These are phyloP conservation scores for Pyrochroa serraticornis DNA, from an alignment of 2,888 invertebrate species.

Conservation along the genomic window DNA sequence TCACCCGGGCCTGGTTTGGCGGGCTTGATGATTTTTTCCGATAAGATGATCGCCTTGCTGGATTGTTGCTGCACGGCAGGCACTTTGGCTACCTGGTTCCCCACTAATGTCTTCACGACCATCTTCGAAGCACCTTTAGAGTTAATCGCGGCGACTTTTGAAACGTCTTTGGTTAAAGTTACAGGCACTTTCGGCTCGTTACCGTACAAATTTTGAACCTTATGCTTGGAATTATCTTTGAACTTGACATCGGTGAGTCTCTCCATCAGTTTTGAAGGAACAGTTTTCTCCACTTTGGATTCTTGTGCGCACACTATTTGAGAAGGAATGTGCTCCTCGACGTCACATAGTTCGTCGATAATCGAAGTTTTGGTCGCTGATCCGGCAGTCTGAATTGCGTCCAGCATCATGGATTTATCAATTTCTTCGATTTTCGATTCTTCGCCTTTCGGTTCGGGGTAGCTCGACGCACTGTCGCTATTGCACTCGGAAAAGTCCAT, in stretches of 20 bases:
- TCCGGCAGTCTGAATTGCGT: neutral
- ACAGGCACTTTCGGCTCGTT: slow-evolving; percentile 27
- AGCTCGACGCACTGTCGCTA: slow-evolving; percentile 14
- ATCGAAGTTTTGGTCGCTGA: slow-evolving; percentile 13
- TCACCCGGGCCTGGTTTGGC: slow-evolving; percentile 22
- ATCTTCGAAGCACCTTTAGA: neutral
- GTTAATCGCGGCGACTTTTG: slow-evolving; percentile 2
- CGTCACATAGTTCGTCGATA: slow-evolving; percentile 37
- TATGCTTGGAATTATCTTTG: slow-evolving; percentile 11
- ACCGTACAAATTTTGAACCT: slow-evolving; percentile 20
- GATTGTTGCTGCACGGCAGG: slow-evolving; percentile 22
- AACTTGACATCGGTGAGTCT: slow-evolving; percentile 56
- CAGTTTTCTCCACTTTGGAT: slow-evolving; percentile 50
- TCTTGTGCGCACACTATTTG: slow-evolving; percentile 35
- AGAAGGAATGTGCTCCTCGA: slow-evolving; percentile 49
- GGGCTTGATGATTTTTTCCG: slow-evolving; percentile 54
- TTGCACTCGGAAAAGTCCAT: slow-evolving; percentile 51
- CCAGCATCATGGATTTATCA: neutral
- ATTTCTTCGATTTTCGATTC: slow-evolving; percentile 23
- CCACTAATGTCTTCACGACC: neutral
- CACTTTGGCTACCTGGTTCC: neutral
- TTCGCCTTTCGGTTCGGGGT: slow-evolving; percentile 30
- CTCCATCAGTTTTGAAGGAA: slow-evolving; percentile 64
- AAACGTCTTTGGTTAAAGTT: slow-evolving; percentile 14
- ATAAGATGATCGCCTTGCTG: slow-evolving; percentile 52